Conservation (phyloP, 2,797 vertebrate genomes). For the Acestrorhynchus altus region DNA sequence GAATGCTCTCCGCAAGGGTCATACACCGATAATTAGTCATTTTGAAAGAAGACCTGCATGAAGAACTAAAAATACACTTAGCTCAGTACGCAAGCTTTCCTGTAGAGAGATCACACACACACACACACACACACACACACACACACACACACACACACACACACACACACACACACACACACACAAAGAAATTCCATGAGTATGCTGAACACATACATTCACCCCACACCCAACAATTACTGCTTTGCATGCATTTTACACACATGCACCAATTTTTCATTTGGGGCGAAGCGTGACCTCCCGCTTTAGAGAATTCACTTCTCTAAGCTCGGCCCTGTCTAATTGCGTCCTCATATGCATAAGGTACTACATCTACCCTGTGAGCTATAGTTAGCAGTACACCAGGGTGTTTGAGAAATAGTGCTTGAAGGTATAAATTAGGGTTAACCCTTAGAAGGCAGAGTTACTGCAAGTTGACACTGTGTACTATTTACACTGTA, state of each 20-base stretch:
- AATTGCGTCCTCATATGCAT: conserved; percentile 30
- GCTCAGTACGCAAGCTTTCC: conserved; percentile 58
- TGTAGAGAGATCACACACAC: conserved; percentile 25
- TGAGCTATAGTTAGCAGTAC: conserved; percentile 36
- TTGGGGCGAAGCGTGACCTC: conserved; percentile 10
- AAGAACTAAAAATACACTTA: conserved; percentile 72
- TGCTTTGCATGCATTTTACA: conserved; percentile 7
- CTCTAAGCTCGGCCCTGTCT: background rate
- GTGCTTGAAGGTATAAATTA: background rate
- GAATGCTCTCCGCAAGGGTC: conserved; percentile 66
- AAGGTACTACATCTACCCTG: conserved; percentile 27
- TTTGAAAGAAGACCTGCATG: conserved; percentile 66
- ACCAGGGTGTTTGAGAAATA: conserved; percentile 1
- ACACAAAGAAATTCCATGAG: conserved; percentile 9
- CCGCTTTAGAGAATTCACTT: conserved; percentile 20
- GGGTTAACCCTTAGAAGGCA: background rate
- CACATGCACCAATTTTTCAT: conserved; percentile 25
- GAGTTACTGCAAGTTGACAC: no score
- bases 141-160: background rate
- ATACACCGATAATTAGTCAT: conserved; percentile 75
- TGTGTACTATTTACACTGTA: no score
- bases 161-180: conserved; percentile 3
- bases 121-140: background rate
- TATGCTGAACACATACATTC: conserved; percentile 17
- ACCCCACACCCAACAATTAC: background rate